Conservation (phyloP, 2,888 invertebrate genomes). For the Euspilapteryx auroguttella region DNA sequence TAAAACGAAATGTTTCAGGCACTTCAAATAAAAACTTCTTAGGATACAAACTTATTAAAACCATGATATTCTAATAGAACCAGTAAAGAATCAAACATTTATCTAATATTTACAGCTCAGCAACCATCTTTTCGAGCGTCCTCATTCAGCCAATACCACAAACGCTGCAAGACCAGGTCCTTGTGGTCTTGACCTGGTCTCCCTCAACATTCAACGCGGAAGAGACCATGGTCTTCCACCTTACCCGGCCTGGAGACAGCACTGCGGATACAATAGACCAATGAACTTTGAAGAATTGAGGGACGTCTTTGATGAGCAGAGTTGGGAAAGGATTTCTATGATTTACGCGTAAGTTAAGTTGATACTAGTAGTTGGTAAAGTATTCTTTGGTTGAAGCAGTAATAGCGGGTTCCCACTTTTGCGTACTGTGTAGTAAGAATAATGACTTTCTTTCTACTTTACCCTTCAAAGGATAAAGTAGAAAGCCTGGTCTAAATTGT, state of each 20-base stretch:
- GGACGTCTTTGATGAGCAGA: constrained; percentile 65
- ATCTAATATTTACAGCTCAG: constrained; percentile 69
- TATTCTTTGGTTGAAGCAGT: too few species aligned
- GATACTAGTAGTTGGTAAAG: too few species aligned
- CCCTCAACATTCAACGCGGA: constrained; percentile 86
- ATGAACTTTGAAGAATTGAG: constrained; percentile 66
- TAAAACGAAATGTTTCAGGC: too few species aligned
- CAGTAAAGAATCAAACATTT: too few species aligned
- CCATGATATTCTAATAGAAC: too few species aligned
- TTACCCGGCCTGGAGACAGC: constrained; percentile 75
- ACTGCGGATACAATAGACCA: constrained; percentile 70
- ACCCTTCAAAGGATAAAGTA: too few species aligned
- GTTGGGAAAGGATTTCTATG: constrained; percentile 61
- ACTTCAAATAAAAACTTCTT: too few species aligned
- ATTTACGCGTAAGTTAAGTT: constrained; percentile 63
- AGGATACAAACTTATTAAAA: too few species aligned
- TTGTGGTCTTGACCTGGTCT: constrained; percentile 82
- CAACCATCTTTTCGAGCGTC: constrained; percentile 67
- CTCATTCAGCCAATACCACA: constrained; percentile 18
- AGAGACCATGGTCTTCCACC: constrained; percentile 85
- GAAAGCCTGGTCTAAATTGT: too few species aligned
- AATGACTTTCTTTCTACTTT: too few species aligned
- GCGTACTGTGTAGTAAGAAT: too few species aligned
- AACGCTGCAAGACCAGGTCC: constrained; percentile 16
- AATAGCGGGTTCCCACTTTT: too few species aligned